phyloP scores from a whole-genome alignment of 2,888 invertebrate genomes.

The Hydriomena furcata region DNA sequence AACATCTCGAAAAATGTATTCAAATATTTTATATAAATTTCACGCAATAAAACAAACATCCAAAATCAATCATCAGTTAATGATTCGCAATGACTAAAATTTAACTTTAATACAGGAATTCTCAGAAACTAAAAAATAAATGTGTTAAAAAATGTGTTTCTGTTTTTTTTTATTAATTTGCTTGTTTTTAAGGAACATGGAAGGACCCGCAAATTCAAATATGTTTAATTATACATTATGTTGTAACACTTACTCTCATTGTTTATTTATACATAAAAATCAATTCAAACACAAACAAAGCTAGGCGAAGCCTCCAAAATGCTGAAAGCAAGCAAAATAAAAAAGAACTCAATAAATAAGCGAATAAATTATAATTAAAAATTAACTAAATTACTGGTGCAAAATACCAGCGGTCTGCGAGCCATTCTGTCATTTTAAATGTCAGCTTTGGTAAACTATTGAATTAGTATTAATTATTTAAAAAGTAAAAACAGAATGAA shows the following conservation, averaged over 20 bases:
- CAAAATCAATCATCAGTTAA: constrained; percentile 18
- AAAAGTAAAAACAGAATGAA: too few relatives aligned
- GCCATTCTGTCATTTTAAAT: too few relatives aligned
- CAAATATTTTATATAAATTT: neutral
- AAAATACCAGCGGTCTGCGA: neutral
- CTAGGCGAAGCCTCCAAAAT: constrained; percentile 6
- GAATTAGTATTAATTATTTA: too few relatives aligned
- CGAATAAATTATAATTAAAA: neutral
- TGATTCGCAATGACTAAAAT: constrained; percentile 66
- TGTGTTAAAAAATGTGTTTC: too few relatives aligned
- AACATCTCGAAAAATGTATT: constrained; percentile 11
- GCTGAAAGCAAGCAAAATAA: constrained; percentile 8
- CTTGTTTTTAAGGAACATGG: constrained; percentile 9
- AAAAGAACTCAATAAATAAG: constrained; percentile 12
- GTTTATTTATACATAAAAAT: neutral
- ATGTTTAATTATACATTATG: neutral
- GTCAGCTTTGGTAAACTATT: neutral
- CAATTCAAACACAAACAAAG: constrained; percentile 2
- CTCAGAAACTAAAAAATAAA: constrained; percentile 21
- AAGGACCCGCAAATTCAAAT: constrained; percentile 6
- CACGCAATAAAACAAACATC: constrained; percentile 5
- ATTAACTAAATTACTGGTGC: neutral
- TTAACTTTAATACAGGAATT: constrained; percentile 57
- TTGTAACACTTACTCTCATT: neutral
- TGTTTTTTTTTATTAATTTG: neutral